phyloP scores from a whole-genome alignment of 2,888 invertebrate species.

The Corythucha ciliata region DNA sequence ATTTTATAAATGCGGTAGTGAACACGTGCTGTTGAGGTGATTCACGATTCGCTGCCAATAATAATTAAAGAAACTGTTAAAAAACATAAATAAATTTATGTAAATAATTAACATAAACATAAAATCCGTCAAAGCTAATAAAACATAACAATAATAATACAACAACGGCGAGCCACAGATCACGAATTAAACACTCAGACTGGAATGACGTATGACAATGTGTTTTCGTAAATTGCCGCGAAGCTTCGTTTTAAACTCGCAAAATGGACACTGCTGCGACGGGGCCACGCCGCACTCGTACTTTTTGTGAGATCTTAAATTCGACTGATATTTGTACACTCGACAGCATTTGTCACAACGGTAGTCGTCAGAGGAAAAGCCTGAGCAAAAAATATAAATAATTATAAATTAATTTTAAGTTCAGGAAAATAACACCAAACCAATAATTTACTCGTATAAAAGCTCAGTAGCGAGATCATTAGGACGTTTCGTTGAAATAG shows the following conservation, averaged over 20 bases:
- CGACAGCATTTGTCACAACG: constrained; percentile 7
- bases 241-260: constrained; percentile 65
- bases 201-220: background rate
- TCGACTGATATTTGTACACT: background rate
- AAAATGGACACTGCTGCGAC: constrained; percentile 52
- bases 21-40: too few relatives aligned
- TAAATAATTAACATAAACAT: background rate
- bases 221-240: constrained; percentile 40
- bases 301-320: constrained; percentile 33
- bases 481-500: too few relatives aligned
- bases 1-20: too few relatives aligned
- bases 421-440: too few relatives aligned
- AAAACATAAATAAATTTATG: background rate
- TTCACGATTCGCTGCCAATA: too few relatives aligned
- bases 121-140: background rate
- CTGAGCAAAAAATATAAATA: background rate
- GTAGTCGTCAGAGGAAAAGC: background rate
- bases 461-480: too few relatives aligned
- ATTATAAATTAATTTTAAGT: too few relatives aligned
- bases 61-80: background rate
- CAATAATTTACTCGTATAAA: too few relatives aligned
- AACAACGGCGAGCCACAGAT: background rate
- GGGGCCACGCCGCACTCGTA: constrained; percentile 50
- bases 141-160: background rate
- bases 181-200: background rate